Evolutionary conservation across 2,797 vertebrate species (phyloP).

Genomic region (Cyprinodon diabolis): DNA sequence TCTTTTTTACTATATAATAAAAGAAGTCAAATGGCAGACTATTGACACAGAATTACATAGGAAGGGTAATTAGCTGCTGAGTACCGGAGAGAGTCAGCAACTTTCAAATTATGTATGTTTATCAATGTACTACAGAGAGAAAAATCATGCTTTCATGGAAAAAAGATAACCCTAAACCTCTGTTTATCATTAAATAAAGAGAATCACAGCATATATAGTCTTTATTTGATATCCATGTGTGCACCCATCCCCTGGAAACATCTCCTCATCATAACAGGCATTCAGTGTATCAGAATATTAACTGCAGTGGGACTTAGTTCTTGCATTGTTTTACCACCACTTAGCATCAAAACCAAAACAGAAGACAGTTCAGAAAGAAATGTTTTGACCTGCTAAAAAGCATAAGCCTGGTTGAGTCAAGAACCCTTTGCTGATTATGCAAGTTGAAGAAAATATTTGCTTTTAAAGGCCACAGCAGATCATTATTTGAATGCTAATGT

Average conservation of each 20-base stretch:
- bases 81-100: neutral
- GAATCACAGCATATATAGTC: neutral
- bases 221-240: constrained; percentile 1
- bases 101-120: neutral
- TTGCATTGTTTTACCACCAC: neutral
- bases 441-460: neutral
- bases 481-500: no score
- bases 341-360: neutral
- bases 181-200: neutral
- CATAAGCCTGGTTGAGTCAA: no score
- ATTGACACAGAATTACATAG: neutral
- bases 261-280: neutral
- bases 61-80: neutral
- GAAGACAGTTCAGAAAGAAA: neutral
- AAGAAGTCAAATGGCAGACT: neutral
- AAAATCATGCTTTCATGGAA: neutral
- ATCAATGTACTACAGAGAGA: neutral
- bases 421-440: neutral
- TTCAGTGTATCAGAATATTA: neutral
- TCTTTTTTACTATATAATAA: neutral
- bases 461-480: neutral
- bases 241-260: neutral
- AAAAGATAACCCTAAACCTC: neutral
- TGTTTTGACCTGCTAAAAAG: neutral
- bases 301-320: neutral